Percentiles rank a stretch among this genome's conserved stretches.
Evolutionary conservation across 1,140 invertebrate genomes (phyloP).

Genomic region (Drosophila triauraria): DNA sequence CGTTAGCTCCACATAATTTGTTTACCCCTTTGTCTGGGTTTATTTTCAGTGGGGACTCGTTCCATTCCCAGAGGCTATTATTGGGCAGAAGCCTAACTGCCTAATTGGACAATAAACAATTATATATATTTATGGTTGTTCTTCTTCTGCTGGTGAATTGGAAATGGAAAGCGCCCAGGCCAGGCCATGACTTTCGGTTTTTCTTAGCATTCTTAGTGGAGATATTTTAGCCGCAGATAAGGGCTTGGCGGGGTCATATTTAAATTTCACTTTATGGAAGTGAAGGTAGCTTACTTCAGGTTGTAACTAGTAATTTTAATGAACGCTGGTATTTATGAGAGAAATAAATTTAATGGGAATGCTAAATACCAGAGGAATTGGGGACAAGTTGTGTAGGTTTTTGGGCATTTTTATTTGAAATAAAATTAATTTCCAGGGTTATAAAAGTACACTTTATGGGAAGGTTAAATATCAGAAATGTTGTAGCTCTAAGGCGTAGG

Average conservation of each 20-base stretch:
- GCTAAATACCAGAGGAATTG: not conserved
- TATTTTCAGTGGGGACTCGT: constrained; percentile 10
- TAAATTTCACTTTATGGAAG: constrained; percentile 43
- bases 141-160: constrained; percentile 38
- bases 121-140: constrained; percentile 48
- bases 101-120: constrained; percentile 53
- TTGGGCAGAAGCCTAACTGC: constrained; percentile 7
- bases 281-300: constrained; percentile 10
- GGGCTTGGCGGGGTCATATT: constrained; percentile 13
- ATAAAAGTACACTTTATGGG: not conserved
- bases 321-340: not conserved
- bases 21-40: constrained; percentile 29
- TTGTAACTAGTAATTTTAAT: constrained; percentile 9
- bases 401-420: too few species aligned
- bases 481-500: not conserved
- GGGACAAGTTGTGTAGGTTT: not conserved
- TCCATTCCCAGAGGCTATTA: constrained; percentile 27
- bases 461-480: constrained; percentile 6
- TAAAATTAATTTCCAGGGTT: not conserved
- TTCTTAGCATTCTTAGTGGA: constrained; percentile 34
- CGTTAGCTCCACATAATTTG: constrained; percentile 69
- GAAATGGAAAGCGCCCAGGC: constrained; percentile 57
- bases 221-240: constrained; percentile 18
- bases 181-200: constrained; percentile 60
- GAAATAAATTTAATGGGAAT: constrained; percentile 2